Evolutionary conservation across 2,113 vertebrate genomes (phyloP), one percentile per base, ranked within the genome.

Genomic region (Tetraodon nigroviridis): DNA sequence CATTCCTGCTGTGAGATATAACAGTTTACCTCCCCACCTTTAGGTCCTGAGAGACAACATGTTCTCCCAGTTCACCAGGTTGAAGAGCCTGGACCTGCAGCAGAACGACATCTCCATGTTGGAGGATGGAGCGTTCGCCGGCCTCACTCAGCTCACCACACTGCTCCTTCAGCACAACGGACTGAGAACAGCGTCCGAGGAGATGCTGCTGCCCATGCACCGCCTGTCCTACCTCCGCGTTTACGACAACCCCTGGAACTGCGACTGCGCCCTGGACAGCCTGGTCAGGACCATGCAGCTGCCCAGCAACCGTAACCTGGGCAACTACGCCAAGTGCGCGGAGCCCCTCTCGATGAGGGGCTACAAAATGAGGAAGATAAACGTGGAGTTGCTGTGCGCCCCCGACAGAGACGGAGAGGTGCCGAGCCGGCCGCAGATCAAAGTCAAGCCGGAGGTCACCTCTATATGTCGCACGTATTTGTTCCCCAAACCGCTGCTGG

Each of bases 181-280:
- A 19, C 89, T 99, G 51, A 91, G 88, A 75, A 85, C 74, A 15
- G 84, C 92, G 61, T 91, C 91, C 0, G 97, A 99, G 74, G 94
- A 94, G 54, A 78, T 91, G 53, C 93, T 99, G 82, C 91, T 97
- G 47, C 91, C 93, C 1, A 86, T 88, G 0, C 92, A 93, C 21
- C 89, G 84, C 71, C 90, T 99, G 61, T 89, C 83, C 79, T 94
- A 98, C 84, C 89, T 99, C 59, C 93, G 97, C 40, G 81, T 99
- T 21, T 96, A 98, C 12, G 93, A 94, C 83, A 99, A 99, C 80
- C 97, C 95, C 6, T 99, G 97, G 97, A 88, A 67, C 60, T 99
- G 97, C 69, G 81, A 66, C 51, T 99, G 97, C 76, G 74, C 90
- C 40, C 68, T 97, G 71, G 95, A 98, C 73, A 92, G 92, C 8